Percentiles rank a stretch among this genome's conserved stretches.
These are phyloP conservation scores for Pangasius mekongensis DNA, from an alignment of 2,797 vertebrate species.

Conservation along the genomic window DNA sequence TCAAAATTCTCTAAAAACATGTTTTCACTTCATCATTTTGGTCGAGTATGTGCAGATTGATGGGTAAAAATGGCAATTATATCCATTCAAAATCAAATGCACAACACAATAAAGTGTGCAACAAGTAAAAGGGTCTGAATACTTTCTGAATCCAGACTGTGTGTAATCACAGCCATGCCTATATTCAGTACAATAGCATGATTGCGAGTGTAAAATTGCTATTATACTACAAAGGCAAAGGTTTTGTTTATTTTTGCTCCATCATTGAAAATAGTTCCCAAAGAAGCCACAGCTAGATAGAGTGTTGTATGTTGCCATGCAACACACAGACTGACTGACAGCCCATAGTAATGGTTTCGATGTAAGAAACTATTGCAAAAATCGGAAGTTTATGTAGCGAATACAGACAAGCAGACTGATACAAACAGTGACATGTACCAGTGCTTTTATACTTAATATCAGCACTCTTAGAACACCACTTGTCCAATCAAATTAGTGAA, in stretches of 20 bases:
- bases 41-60: neutral
- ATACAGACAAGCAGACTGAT: neutral
- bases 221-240: neutral
- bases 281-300: neutral
- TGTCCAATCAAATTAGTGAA: neutral
- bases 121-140: neutral
- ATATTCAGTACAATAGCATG: neutral
- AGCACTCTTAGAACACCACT: neutral
- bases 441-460: neutral
- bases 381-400: neutral
- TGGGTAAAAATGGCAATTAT: neutral
- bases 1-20: neutral
- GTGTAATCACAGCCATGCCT: neutral
- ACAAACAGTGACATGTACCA: neutral
- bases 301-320: neutral
- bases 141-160: neutral
- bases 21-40: neutral
- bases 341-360: neutral
- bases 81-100: no score
- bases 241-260: neutral
- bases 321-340: neutral
- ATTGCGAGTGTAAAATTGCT: neutral
- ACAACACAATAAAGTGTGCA: neutral
- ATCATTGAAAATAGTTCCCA: neutral
- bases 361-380: neutral